phyloP scores from a whole-genome alignment of 1,140 invertebrate species.

The Leptestheria dahalacensis region DNA sequence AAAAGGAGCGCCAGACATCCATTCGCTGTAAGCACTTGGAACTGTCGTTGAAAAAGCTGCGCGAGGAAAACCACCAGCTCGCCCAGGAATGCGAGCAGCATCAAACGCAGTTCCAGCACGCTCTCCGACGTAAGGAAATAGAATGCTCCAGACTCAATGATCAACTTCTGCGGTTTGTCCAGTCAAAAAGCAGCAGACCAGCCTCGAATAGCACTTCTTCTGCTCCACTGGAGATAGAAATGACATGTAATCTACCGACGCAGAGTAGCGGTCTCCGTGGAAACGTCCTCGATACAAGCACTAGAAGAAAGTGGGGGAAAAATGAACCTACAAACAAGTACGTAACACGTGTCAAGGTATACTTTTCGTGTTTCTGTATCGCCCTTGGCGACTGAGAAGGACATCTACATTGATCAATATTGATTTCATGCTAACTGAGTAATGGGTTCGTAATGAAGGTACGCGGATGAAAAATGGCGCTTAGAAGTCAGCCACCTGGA shows the following conservation, averaged over 20 bases:
- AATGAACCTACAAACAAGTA: neutral
- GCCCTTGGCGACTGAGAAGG: too few species aligned
- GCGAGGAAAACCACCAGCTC: slow-evolving; percentile 2
- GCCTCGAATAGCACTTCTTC: neutral
- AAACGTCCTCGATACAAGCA: neutral
- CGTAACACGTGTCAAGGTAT: too few species aligned
- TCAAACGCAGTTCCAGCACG: slow-evolving; percentile 4
- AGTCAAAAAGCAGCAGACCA: neutral
- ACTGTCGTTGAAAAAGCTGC: neutral
- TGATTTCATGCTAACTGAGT: too few species aligned
- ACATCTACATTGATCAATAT: too few species aligned
- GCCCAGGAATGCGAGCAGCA: slow-evolving; percentile 6
- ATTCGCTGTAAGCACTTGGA: neutral
- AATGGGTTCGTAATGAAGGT: too few species aligned
- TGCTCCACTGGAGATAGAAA: neutral
- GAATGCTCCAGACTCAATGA: slow-evolving; percentile 1
- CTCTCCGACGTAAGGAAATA: slow-evolving; percentile 1
- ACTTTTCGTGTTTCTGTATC: too few species aligned
- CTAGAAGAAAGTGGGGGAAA: neutral
- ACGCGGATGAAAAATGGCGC: slow-evolving; percentile 3
- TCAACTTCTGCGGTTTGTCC: neutral
- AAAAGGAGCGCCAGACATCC: neutral
- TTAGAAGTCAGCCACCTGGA: neutral
- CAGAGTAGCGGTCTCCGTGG: neutral
- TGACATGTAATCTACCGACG: neutral